Base-by-base conservation (phyloP, 2,797 vertebrate genomes). In the Rhabdophis nuchalis region DNA sequence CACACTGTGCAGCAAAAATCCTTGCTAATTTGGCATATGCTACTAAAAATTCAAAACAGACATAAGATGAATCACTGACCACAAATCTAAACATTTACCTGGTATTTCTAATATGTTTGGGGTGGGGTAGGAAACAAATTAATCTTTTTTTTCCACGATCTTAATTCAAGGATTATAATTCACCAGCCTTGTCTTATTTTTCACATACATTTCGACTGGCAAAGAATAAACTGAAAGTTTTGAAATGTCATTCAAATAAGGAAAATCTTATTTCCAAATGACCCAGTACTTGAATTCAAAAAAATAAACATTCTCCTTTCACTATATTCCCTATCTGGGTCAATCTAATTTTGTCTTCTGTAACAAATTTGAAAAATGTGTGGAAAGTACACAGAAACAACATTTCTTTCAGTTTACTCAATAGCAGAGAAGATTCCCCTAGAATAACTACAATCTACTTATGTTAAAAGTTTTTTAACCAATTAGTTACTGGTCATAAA, bases 21-120 rank as follows among this genome's bases (percentile, higher is more conserved):
- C 46, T 90, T 88, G 85, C 68, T 88, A 93, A 93, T 93, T 93
- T 93, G 68, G 54, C 86, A 82, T 82, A 61, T 90, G 64, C 56
- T 82, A 18, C 32, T 64, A 90, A 90, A 89, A 86, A 53, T 72
- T 90, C 54, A 41, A 85, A 93, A 61, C 60, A 36, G 54, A 88
- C 68, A 61, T 61, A 41, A 16, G 46, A 18, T 85, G 46, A 90
- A 87, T 87, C 85, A 92, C 27, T 68, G 41, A 46, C 58, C 56
- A 68, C 64, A 87, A 60, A 54, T 46, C 29, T 60, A 54, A 87
- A n/a, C 46, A 57, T 46, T 87, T 90, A 88, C 54, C 85, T 87
- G 29, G 64, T 36, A 87, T 82, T 90, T 90, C 64, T 61, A 46
- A 90, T 90, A 58, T 36, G 3, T n/a, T 27, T 10, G 9, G 29